These are phyloP conservation scores for Hypsopygia costalis DNA, from an alignment of 2,888 invertebrate genomes.

Conservation along the genomic window DNA sequence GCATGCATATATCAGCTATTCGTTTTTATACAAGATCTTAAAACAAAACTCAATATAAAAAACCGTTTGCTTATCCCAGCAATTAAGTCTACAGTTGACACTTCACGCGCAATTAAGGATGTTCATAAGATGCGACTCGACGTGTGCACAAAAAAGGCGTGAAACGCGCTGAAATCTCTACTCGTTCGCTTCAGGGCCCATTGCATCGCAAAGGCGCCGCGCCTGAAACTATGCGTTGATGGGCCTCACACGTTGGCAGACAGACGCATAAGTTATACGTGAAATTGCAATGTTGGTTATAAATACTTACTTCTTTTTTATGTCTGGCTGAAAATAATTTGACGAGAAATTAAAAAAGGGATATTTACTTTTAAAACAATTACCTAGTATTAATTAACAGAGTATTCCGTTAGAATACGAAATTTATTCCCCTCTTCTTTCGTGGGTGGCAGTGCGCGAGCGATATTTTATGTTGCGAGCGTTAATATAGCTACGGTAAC, in stretches of 20 bases:
- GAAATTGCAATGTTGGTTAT: background rate
- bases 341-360: too few relatives aligned
- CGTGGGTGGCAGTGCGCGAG: too few relatives aligned
- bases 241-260: conserved; percentile 65
- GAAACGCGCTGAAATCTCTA: conserved; percentile 67
- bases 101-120: conserved; percentile 60
- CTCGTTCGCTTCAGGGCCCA: conserved; percentile 71
- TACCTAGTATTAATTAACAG: too few relatives aligned
- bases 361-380: too few relatives aligned
- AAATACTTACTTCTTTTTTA: background rate
- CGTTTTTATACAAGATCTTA: too few relatives aligned
- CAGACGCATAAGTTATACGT: too few relatives aligned
- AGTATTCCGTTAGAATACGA: too few relatives aligned
- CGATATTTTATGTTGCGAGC: too few relatives aligned
- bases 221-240: conserved; percentile 60
- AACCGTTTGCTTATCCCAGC: conserved; percentile 34
- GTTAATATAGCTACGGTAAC: too few relatives aligned
- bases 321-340: background rate
- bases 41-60: too few relatives aligned
- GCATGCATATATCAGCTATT: too few relatives aligned
- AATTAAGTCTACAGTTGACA: conserved; percentile 64
- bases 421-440: too few relatives aligned
- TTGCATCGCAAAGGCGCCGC: conserved; percentile 65
- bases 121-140: conserved; percentile 19
- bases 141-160: conserved; percentile 61